Percentiles rank a stretch among this genome's conserved stretches.
These are phyloP conservation scores for Larimichthys crocea DNA, from an alignment of 2,113 vertebrate species.

Conservation along the genomic window DNA sequence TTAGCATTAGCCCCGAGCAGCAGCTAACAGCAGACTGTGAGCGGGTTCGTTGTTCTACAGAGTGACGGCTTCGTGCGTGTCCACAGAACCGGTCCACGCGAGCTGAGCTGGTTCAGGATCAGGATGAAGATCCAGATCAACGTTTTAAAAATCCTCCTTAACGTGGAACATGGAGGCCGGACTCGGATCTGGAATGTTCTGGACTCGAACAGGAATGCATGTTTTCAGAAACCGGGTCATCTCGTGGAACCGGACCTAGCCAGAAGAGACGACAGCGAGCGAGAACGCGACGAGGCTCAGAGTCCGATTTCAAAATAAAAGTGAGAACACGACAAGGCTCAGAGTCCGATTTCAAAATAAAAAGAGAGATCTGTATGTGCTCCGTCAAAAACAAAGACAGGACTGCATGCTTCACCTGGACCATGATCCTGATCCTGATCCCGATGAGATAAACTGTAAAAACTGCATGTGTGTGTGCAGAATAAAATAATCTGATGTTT, in stretches of 20 bases:
- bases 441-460: constrained; percentile 38
- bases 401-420: constrained; percentile 67
- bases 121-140: constrained; percentile 21
- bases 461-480: constrained; percentile 66
- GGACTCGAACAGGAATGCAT: constrained; percentile 78
- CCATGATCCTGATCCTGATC: constrained; percentile 50
- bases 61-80: constrained; percentile 52
- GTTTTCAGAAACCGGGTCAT: constrained; percentile 51
- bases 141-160: constrained; percentile 39
- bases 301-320: constrained; percentile 45
- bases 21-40: no score
- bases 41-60: not conserved
- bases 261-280: constrained; percentile 39
- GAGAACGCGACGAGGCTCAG: constrained; percentile 53
- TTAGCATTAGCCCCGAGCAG: constrained; percentile 3
- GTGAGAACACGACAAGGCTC: constrained; percentile 53
- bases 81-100: constrained; percentile 51
- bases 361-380: constrained; percentile 20
- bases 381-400: constrained; percentile 54
- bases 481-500: constrained; percentile 56
- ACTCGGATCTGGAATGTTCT: constrained; percentile 77
- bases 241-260: constrained; percentile 51
- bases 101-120: constrained; percentile 37
- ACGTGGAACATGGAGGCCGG: constrained; percentile 58
- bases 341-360: constrained; percentile 49